Evolutionary conservation across 2,797 vertebrate species (phyloP), one percentile per base, ranked within the genome.

Genomic region (Jordanella pulchra): DNA sequence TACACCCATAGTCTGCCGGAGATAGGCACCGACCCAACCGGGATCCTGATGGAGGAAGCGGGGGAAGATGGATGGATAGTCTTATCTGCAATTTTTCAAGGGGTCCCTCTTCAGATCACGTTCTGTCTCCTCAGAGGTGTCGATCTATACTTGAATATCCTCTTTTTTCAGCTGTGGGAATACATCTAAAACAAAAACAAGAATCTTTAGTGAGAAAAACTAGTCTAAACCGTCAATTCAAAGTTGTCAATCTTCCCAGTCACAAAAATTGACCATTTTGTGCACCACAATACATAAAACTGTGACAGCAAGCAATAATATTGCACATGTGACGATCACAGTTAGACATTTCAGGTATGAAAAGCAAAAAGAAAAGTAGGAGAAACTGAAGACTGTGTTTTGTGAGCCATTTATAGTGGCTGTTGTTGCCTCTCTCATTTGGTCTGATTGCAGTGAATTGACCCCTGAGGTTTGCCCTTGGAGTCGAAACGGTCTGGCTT

Each of bases 401-500:
- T 69, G 25, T 63, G 58, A 65, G 60, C 48, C 48, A 28, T 63
- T 55, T 60, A 81, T 70, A n/a, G 48, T 54, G 42, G 39, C 58
- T 39, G 67, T 55, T 18, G 54, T 48, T 2, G 14, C 48, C 48
- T 9, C 56, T 86, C 73, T 81, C 78, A 84, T 89, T 86, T 60
- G 68, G 50, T 78, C 30, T 45, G 65, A 76, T 69, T 71, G 66
- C 66, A 69, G 71, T 45, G 80, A 84, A 86, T 56, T 86, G 81
- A 87, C 76, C 73, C 66, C 35, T 21, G 66, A 71, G 69, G 77
- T 68, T 80, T 64, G 69, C 53, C 42, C 18, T 56, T 23, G 18
- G 67, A 69, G 25, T 2, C 56, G 14, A 67, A 47, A 12, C 27
- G 30, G n/a, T 64, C 60, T n/a, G 12, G 15, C 60, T 64, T 11